Evolutionary conservation across 2,113 vertebrate species (phyloP), one percentile per base, ranked within the genome.

Genomic region (Pelodiscus sinensis): DNA sequence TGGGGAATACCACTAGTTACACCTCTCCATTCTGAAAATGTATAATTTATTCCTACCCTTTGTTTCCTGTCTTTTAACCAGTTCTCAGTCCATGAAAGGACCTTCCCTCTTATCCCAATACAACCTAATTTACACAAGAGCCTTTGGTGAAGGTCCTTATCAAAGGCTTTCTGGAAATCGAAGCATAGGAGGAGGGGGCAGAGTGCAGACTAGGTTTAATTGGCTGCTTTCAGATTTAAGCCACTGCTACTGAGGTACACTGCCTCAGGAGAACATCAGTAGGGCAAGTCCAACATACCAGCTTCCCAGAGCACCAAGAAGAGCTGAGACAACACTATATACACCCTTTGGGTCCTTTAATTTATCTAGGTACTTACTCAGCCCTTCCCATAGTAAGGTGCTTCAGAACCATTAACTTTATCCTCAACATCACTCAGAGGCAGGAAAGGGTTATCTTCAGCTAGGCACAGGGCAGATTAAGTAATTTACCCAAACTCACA

Each of bases 241-340:
- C 58, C 50, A 90, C 58, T 87, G 82, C 35, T 2, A 1, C 1
- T 0, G 56, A 27, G 7, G 44, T 2, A 2, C 16, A 6, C 1
- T 5, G 57, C 19, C 71, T 19, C 79, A 78, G 21, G 31, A 0
- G 3, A 9, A 35, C 25, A 90, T 15, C 27, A 6, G 65, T 50
- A 14, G 31, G 29, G 22, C n/a, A 65, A 65, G 68, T 80, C 44
- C 57, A 65, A 35, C 24, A 15, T 71, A 65, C 29, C 29, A 65
- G 62, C 7, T 38, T 78, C n/a, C 35, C 56, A 51, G 35, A 27
- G n/a, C n/a, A 62, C 50, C n/a, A 79, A 55, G 11, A 78, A 50
- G 79, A 11, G 68, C 75, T 65, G 56, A 81, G 81, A 82, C 68
- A 54, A 21, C 57, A 68, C 56, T 44, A 44, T 35, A 82, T 44